phyloP scores from a whole-genome alignment of 2,888 invertebrate genomes.

The Pristionchus japonicus region DNA sequence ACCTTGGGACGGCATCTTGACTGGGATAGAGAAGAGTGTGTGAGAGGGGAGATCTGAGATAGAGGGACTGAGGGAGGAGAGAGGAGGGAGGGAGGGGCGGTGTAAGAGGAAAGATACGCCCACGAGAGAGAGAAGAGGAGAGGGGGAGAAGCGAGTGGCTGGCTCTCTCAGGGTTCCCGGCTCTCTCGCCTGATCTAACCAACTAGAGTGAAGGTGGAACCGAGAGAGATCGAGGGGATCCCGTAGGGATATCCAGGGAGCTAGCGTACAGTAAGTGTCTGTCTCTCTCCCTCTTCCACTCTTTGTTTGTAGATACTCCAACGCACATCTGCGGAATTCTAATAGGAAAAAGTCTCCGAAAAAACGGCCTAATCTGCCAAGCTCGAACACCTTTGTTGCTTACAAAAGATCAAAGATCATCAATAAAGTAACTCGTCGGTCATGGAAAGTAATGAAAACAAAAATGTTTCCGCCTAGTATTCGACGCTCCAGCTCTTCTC shows the following conservation, averaged over 20 bases:
- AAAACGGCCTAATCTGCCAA: not conserved
- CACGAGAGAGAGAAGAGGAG: slow-evolving; percentile 4
- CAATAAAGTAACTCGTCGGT: not conserved
- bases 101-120: slow-evolving; percentile 38
- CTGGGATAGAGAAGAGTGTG: slow-evolving; percentile 33
- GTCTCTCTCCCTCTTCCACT: not conserved
- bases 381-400: not conserved
- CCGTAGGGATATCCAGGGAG: not conserved
- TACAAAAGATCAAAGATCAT: slow-evolving; percentile 2
- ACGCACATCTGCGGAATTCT: not conserved
- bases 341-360: not conserved
- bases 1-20: slow-evolving; percentile 56
- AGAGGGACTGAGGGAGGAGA: not conserved
- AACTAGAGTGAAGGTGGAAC: not conserved
- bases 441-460: not conserved
- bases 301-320: slow-evolving; percentile 38
- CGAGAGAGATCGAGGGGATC: slow-evolving; percentile 5
- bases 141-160: not conserved
- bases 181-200: not conserved
- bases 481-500: not conserved
- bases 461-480: not conserved
- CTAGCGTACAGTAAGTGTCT: not conserved
- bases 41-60: not conserved
- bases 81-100: slow-evolving; percentile 22
- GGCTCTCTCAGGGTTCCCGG: not conserved